These are phyloP conservation scores for Girardinichthys multiradiatus DNA, from an alignment of 2,113 vertebrate species.

Conservation along the genomic window DNA sequence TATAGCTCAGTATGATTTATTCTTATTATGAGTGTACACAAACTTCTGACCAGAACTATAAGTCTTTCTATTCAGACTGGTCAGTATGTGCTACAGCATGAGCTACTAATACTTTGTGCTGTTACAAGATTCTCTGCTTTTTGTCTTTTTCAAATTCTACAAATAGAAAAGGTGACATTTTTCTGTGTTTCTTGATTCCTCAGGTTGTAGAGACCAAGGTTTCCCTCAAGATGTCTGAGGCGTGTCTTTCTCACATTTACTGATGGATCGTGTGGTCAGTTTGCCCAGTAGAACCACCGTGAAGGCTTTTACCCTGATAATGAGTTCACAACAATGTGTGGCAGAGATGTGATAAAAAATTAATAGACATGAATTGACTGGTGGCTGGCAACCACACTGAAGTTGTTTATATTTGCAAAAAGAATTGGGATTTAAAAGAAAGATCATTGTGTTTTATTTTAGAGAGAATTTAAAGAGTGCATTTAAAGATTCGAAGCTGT, in stretches of 20 bases:
- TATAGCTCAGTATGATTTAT: too few relatives aligned
- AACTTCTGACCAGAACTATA: background rate
- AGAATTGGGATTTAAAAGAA: slow-evolving; percentile 5
- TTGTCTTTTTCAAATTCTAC: background rate
- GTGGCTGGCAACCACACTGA: background rate
- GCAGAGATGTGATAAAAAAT: background rate
- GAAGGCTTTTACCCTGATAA: slow-evolving; percentile 22
- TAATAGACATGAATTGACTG: background rate
- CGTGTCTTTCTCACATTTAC: background rate
- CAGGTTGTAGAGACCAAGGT: slow-evolving; percentile 92
- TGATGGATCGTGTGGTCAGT: slow-evolving; percentile 24
- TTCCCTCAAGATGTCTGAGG: slow-evolving; percentile 89
- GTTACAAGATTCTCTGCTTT: background rate
- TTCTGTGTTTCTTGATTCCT: background rate
- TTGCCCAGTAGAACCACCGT: slow-evolving; percentile 18
- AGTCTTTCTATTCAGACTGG: background rate
- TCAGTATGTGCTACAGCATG: background rate
- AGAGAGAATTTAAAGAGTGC: background rate
- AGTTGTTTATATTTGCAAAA: slow-evolving; percentile 12
- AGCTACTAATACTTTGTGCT: background rate
- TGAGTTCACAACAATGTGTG: slow-evolving; percentile 9
- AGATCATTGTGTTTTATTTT: slow-evolving; percentile 17
- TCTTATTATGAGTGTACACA: background rate
- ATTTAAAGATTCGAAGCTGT: background rate
- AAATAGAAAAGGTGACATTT: background rate